phyloP scores from a whole-genome alignment of 2,888 invertebrate species.

The Aelia acuminata region DNA sequence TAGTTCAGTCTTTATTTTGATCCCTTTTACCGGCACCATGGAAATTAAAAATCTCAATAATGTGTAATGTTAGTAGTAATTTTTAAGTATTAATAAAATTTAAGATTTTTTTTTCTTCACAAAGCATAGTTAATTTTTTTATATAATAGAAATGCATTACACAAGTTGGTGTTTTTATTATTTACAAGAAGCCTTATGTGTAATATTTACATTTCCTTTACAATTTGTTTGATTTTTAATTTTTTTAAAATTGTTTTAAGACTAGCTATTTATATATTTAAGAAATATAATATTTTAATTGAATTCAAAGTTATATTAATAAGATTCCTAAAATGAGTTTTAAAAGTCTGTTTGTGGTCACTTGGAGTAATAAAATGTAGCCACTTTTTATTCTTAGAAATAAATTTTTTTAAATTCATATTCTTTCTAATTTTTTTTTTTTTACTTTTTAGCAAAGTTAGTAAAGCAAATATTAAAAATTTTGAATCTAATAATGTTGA shows the following conservation, averaged over 20 bases:
- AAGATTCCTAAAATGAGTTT: not conserved
- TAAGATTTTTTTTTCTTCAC: not conserved
- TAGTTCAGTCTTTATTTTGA: conserved; percentile 39
- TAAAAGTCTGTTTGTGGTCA: not conserved
- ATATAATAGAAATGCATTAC: not conserved
- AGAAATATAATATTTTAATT: not conserved
- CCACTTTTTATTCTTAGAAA: not conserved
- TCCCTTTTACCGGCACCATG: conserved; percentile 23
- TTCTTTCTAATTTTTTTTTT: no score
- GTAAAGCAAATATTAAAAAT: not conserved
- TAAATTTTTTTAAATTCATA: not conserved
- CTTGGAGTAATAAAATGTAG: not conserved
- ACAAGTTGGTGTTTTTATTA: not conserved
- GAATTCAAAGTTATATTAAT: not conserved
- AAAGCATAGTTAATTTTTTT: not conserved
- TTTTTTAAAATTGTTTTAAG: no score
- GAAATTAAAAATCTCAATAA: not conserved
- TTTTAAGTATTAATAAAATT: not conserved
- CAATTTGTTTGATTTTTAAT: no score
- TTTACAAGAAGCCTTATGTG: not conserved
- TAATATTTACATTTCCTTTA: not conserved
- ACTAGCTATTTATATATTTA: no score
- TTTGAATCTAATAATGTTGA: not conserved
- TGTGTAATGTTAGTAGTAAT: not conserved
- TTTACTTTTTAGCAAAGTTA: no score